Conservation (phyloP, 2,888 invertebrate genomes). For the Campoplex capitator region DNA sequence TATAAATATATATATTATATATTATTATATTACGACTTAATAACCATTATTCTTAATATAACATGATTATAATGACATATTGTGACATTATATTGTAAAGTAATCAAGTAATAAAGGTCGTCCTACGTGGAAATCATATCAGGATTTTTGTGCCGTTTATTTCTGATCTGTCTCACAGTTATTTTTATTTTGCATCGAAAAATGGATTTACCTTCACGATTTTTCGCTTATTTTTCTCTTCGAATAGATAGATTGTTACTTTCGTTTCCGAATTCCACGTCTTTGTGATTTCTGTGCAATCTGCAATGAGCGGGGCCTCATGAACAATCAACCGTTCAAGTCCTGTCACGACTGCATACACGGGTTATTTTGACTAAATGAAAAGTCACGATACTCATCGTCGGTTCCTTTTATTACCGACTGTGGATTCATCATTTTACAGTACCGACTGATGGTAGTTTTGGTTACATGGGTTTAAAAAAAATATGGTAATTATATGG, state of each 20-base stretch:
- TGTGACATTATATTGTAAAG: slow-evolving; percentile 80
- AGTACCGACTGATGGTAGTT: background rate
- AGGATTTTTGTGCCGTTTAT: slow-evolving; percentile 25
- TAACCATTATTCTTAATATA: slow-evolving; percentile 79
- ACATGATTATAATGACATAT: slow-evolving; percentile 81
- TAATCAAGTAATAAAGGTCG: slow-evolving; percentile 83
- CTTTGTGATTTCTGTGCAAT: background rate
- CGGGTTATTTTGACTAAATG: no score
- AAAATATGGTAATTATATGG: background rate
- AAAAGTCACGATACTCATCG: background rate
- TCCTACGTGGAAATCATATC: slow-evolving; percentile 75
- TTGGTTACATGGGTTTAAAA: background rate
- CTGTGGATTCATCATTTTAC: background rate
- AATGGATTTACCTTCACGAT: background rate
- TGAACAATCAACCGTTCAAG: background rate
- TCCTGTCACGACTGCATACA: no score
- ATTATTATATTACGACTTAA: slow-evolving; percentile 74
- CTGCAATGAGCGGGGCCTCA: background rate
- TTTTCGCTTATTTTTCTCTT: background rate
- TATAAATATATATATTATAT: no score
- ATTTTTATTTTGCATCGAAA: background rate
- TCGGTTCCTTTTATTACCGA: background rate
- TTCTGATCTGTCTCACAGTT: background rate
- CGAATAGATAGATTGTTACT: background rate
- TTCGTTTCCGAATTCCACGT: background rate